Evolutionary conservation across 2,797 vertebrate genomes (phyloP), one percentile per base, ranked within the genome.

Genomic region (Diplodus puntazzo): DNA sequence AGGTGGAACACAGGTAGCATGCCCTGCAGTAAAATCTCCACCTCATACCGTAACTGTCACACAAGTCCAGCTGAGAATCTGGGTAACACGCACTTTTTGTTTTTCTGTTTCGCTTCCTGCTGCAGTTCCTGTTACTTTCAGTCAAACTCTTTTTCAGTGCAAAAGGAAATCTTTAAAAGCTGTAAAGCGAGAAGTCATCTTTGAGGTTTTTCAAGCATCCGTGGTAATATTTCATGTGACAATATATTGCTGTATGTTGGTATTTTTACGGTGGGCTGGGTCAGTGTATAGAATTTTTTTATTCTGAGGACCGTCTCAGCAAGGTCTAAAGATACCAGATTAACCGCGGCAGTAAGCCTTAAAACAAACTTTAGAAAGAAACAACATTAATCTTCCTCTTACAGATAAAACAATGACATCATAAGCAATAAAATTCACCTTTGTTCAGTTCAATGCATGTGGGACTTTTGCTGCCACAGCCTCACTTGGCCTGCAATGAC

Each of bases 101-200:
- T 76, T 80, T 75, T 82, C 45, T 78, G 53, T 73, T 72, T 3
- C 0, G 57, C 66, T 85, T 87, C 45, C 77, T 79, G 21, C 62
- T 80, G 18, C 74, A 8, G 52, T 82, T 70, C 17, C 27, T 21
- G 9, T 45, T 17, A 50, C 50, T 59, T 62, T 65, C 3, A 30
- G 8, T 50, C 8, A 10, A 13, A 43, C 30, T 59, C 4, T n/a
- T 34, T 49, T 39, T 17, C 5, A 58, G 34, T 3, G 17, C 14
- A 23, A 11, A 63, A 57, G 52, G 50, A 66, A 50, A 27, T 64
- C 30, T 75, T 69, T 52, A 46, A 54, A 30, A n/a, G 34, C 17
- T 53, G 55, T 34, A 23, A 12, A 48, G 3, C 34, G 25, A 63
- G 39, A 58, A 48, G 45, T 58, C 25, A 3, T 20, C 5, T 53